Percentiles rank a stretch among this genome's conserved stretches.
phyloP scores from a whole-genome alignment of 1,140 invertebrate genomes.

The Atta colombica region DNA sequence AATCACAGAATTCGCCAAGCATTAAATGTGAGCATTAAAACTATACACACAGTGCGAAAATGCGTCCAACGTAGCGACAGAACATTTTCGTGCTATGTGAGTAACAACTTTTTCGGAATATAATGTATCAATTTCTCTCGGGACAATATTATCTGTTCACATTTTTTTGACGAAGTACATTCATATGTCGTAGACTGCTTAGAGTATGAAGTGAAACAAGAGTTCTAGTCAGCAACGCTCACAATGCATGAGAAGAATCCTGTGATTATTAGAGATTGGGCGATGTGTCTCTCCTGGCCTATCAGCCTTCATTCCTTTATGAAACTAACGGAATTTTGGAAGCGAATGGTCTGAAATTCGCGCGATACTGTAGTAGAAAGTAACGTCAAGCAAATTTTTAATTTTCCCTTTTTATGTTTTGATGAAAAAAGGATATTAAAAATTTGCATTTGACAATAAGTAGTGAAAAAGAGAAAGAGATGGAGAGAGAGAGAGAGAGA shows the following conservation, averaged over 20 bases:
- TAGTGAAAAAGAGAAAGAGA: neutral
- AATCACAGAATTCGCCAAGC: constrained; percentile 66
- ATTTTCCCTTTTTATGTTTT: neutral
- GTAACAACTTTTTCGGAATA: neutral
- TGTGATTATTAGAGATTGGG: constrained; percentile 68
- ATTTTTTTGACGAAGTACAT: constrained; percentile 5
- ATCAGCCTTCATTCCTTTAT: constrained; percentile 30
- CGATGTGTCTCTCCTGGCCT: constrained; percentile 56
- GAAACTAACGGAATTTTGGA: constrained; percentile 27
- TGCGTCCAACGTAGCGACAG: neutral
- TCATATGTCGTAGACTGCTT: neutral
- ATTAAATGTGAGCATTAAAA: constrained; percentile 4
- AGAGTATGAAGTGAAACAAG: constrained; percentile 1
- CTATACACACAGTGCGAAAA: neutral
- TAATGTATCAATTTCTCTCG: neutral
- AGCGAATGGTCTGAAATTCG: constrained; percentile 15
- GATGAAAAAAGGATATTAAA: neutral
- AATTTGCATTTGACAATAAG: constrained; percentile 8
- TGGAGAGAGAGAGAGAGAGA: constrained; percentile 38
- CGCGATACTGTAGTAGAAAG: constrained; percentile 3
- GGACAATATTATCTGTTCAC: neutral
- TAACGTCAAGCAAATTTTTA: constrained; percentile 5
- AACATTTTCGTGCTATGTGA: constrained; percentile 2
- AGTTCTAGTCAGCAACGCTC: constrained; percentile 46
- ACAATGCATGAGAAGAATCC: constrained; percentile 38